A percentile compares a stretch with the other conserved stretches of the same genome.
These are phyloP conservation scores for Scolopax bukidnonensis DNA, from an alignment of 2,797 vertebrate genomes.

Conservation along the genomic window DNA sequence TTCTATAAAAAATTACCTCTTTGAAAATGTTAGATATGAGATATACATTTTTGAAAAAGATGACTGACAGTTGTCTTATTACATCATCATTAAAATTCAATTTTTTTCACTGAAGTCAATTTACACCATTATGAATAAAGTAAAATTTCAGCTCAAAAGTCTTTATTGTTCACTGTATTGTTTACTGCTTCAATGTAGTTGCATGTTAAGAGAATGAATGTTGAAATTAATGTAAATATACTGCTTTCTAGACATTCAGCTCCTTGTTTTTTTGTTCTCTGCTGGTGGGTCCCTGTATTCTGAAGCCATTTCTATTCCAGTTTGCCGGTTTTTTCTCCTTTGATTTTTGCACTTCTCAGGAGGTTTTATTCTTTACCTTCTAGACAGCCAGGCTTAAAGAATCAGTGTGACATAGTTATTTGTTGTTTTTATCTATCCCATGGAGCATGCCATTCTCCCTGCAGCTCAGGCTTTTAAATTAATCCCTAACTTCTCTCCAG, in stretches of 20 bases:
- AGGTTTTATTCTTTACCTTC: neutral
- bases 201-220: neutral
- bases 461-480: constrained; percentile 26
- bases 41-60: neutral
- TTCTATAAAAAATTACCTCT: neutral
- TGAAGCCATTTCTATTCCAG: neutral
- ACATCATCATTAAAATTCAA: neutral
- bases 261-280: neutral
- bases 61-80: neutral
- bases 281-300: neutral
- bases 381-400: constrained; percentile 4
- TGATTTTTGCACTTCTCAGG: neutral
- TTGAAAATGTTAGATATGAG: neutral
- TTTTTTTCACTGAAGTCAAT: neutral
- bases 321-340: neutral
- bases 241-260: neutral
- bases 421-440: constrained; percentile 11
- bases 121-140: neutral
- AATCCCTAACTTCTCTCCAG: neutral
- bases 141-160: neutral
- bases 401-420: neutral
- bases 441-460: neutral
- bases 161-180: neutral
- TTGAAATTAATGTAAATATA: neutral
- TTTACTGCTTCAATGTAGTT: neutral